Base-by-base conservation (phyloP, 2,797 vertebrate species). In the Sebastes minor region DNA sequence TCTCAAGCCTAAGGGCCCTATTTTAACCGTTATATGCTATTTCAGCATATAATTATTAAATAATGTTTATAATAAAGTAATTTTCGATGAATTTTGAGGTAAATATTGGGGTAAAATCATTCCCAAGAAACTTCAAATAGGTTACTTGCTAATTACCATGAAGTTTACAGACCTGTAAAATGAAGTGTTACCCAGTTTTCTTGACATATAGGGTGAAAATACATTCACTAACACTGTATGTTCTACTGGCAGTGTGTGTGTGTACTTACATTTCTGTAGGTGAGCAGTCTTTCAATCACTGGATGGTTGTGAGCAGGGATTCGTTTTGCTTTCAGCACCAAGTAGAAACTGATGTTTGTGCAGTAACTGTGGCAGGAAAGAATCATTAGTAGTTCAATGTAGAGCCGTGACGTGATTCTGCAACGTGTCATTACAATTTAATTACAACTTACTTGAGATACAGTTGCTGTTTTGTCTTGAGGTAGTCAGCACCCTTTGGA, bases 271-370 rank as follows among this genome's bases (percentile, higher is more conserved):
- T 96, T 98, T 86, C 99, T 96, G 83, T 98, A 99, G 13, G 95
- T 93, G 27, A 99, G 95, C 69, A 99, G 95, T 71, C 98, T 95
- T 81, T 98, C 97, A 0, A 99, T 99, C 79, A 99, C 94, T 0
- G 98, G 99, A 88, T 99, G 99, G 56, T 95, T 97, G 1, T 97
- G 97, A 63, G 96, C 96, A 0, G 96, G 96, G 42, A 96, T 89
- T 81, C 99, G 92, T 90, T 96, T 97, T 2, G 98, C 95, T 94
- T 99, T 99, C 76, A 99, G 84, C 42, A 98, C 95, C 94, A 99
- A 88, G 76, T 99, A 99, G 92, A 99, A 99, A 55, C 98, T 98
- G 89, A 99, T 97, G 83, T 99, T 99, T 86, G 97, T 96, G 84
- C 98, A 99, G 79, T 99, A 99, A 88, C 96, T 97, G 85, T 2